Base-by-base conservation (phyloP, 1,140 invertebrate species). In the Drosophila elegans region DNA sequence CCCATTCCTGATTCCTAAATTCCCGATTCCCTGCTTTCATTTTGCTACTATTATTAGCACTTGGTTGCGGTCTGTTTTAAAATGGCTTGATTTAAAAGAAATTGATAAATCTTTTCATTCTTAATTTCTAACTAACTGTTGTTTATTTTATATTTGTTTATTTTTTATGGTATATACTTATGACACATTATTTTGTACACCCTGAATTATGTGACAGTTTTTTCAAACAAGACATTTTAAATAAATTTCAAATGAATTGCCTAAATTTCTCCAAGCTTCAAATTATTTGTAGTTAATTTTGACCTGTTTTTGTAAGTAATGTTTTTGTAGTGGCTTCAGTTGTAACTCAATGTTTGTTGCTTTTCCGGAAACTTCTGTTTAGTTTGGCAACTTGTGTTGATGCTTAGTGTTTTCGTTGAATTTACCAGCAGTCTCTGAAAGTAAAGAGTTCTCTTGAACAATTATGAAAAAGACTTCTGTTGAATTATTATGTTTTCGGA, bases 31-130 rank as follows among this genome's bases (percentile, higher is more conserved):
- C 16, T 21, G 1, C n/a, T n/a, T n/a, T n/a, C n/a, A n/a, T n/a
- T n/a, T n/a, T n/a, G 41, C 12, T 12, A 57, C 39, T 45, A 5
- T 48, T 13, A 51, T 64, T 46, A 34, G 36, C 57, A 39, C 5
- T 21, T 54, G 25, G 3, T 56, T 9, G 21, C 9, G 13, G 10
- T 3, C 10, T 38, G 36, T 11, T 7, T 38, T 21, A 3, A 21
- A n/a, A 21, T 16, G 6, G 2, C 13, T 10, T 44, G 13, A 13
- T 2, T 44, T 16, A n/a, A 7, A 1, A 10, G 9, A 16, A 21
- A 16, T 44, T 16, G 9, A 44, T 42, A 4, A 3, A 1, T 44
- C 2, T 16, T 7, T 16, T 21, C 9, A n/a, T n/a, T n/a, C n/a
- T n/a, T n/a, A n/a, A n/a, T n/a, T n/a, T n/a, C n/a, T n/a, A n/a